These are phyloP conservation scores for Arge pagana DNA, from an alignment of 2,888 invertebrate species.

Conservation along the genomic window DNA sequence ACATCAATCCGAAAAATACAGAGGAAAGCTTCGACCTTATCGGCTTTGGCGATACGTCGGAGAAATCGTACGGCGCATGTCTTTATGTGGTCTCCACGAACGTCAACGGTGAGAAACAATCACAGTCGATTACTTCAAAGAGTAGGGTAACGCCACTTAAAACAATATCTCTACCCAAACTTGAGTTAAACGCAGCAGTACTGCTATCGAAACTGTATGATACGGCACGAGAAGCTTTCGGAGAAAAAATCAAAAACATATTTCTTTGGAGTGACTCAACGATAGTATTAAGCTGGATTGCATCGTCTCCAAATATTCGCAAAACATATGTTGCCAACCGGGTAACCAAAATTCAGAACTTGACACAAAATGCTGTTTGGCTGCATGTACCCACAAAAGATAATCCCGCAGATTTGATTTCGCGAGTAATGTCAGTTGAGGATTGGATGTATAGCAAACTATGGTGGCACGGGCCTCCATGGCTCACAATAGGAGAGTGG, in stretches of 20 bases:
- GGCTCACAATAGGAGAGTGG: conserved; percentile 1
- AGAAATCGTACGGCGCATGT: conserved; percentile 20
- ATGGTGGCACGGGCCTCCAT: conserved; percentile 15
- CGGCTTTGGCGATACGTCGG: conserved; percentile 24
- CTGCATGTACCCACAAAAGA: conserved; percentile 12
- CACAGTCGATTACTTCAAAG: conserved; percentile 29
- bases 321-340: conserved; percentile 15
- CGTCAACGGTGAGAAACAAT: neutral
- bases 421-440: conserved; percentile 18
- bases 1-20: neutral
- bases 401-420: conserved; percentile 29
- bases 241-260: conserved; percentile 1
- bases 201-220: conserved; percentile 23
- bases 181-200: conserved; percentile 27
- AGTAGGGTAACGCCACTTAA: conserved; percentile 27
- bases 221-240: conserved; percentile 3
- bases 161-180: conserved; percentile 25
- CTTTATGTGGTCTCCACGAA: conserved; percentile 6
- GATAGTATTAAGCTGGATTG: neutral
- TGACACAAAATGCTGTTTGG: conserved; percentile 1
- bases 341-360: conserved; percentile 5
- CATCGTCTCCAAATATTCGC: conserved; percentile 1
- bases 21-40: neutral
- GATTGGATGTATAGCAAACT: neutral
- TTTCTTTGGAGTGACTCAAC: conserved; percentile 1